A percentile compares a stretch with the other conserved stretches of the same genome.
phyloP scores from a whole-genome alignment of 2,797 vertebrate genomes.

The Channallabes apus region DNA sequence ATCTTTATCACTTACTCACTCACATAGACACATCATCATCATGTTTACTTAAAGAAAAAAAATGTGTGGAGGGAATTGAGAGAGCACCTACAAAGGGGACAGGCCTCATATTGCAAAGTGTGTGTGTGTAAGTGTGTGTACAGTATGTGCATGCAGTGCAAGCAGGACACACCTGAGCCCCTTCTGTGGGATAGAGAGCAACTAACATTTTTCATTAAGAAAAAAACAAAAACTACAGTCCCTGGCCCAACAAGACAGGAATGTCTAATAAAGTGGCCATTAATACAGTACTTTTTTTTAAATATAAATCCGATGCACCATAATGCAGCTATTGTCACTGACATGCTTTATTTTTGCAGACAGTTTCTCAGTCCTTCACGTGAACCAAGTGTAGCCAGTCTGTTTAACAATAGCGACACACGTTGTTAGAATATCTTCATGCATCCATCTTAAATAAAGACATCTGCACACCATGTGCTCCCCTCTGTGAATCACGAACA shows the following conservation, averaged over 20 bases:
- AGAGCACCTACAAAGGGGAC: constrained; percentile 11
- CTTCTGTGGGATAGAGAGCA: constrained; percentile 22
- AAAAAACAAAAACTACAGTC: background rate
- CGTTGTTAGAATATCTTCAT: constrained; percentile 42
- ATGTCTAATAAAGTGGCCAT: constrained; percentile 1
- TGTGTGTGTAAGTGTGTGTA: constrained; percentile 3
- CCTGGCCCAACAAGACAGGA: background rate
- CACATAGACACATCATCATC: background rate
- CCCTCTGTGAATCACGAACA: constrained; percentile 46
- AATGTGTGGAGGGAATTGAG: background rate
- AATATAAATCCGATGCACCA: constrained; percentile 21
- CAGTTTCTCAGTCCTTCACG: constrained; percentile 38
- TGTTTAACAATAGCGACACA: constrained; percentile 48
- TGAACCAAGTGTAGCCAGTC: constrained; percentile 46
- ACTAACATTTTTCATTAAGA: background rate
- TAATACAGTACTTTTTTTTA: background rate
- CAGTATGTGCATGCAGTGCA: constrained; percentile 13
- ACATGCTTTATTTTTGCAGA: constrained; percentile 40
- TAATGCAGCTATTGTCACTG: constrained; percentile 32
- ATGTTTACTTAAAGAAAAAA: background rate
- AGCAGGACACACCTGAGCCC: constrained; percentile 50
- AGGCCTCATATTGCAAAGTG: constrained; percentile 13
- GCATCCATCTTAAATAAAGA: constrained; percentile 37
- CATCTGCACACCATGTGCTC: constrained; percentile 35
- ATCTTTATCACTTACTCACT: background rate